Percentiles rank a stretch among this genome's conserved stretches.
These are phyloP conservation scores for Ficedula albicollis DNA, from an alignment of 2,797 vertebrate species.

Conservation along the genomic window DNA sequence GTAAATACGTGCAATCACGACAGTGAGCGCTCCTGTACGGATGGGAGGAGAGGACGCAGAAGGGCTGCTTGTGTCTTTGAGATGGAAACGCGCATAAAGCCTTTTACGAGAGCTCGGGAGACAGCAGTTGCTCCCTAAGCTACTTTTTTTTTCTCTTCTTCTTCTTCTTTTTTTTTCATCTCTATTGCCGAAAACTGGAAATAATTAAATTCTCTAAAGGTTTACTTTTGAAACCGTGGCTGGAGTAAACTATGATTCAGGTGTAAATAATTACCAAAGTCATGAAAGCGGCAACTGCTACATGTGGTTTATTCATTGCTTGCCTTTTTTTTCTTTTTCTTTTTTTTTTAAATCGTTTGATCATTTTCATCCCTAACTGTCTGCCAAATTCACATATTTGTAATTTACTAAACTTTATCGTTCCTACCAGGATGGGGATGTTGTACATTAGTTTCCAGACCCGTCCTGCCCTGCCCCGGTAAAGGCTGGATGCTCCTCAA, in stretches of 20 bases:
- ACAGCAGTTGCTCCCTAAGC: neutral
- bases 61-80: neutral
- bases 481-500: neutral
- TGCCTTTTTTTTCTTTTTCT: neutral
- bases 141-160: neutral
- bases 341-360: neutral
- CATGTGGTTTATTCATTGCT: conserved; percentile 38
- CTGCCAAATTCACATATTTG: conserved; percentile 45
- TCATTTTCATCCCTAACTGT: conserved; percentile 5
- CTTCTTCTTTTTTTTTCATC: rapidly evolving
- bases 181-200: conserved; percentile 34
- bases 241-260: conserved; percentile 44
- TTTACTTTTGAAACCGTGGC: conserved; percentile 24
- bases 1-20: conserved; percentile 1
- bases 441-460: conserved; percentile 1
- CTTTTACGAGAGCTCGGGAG: neutral
- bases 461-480: neutral
- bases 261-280: conserved; percentile 58
- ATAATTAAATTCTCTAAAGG: conserved; percentile 58
- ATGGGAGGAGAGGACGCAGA: neutral
- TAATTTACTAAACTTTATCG: conserved; percentile 38
- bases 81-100: neutral
- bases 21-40: neutral
- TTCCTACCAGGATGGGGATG: neutral
- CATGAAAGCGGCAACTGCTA: conserved; percentile 22